A percentile compares a stretch with the other conserved stretches of the same genome.
Conservation (phyloP, 2,113 vertebrate species). For the Grammatotria lemairii region DNA sequence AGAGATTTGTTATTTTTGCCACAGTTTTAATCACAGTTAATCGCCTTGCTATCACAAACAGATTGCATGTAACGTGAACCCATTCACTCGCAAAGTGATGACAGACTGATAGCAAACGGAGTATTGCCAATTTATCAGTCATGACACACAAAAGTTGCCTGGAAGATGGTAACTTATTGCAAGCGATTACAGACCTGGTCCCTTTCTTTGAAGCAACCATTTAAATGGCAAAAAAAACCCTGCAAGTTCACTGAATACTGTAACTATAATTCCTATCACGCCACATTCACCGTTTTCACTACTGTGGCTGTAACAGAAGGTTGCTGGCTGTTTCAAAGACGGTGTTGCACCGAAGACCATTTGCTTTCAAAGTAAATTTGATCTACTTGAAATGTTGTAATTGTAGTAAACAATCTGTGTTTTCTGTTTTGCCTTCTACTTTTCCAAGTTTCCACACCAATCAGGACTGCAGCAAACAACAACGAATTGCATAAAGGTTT, state of each 20-base stretch:
- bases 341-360: neutral
- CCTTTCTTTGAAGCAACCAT: no score
- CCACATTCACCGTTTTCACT: neutral
- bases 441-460: neutral
- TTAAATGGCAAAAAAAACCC: neutral
- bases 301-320: neutral
- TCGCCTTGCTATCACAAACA: neutral
- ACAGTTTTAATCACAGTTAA: neutral
- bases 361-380: neutral
- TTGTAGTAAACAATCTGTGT: neutral
- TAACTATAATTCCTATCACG: neutral
- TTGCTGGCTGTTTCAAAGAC: neutral
- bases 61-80: neutral
- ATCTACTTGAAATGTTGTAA: neutral
- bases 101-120: neutral
- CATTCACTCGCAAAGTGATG: neutral
- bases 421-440: neutral
- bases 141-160: neutral
- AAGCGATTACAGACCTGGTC: neutral
- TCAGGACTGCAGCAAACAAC: neutral
- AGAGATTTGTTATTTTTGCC: neutral
- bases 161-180: neutral
- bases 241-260: accelerated
- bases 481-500: accelerated
- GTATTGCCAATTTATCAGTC: neutral